Evolutionary conservation across 2,797 vertebrate species (phyloP), one percentile per base, ranked within the genome.

Genomic region (Melanotaenia boesemani): DNA sequence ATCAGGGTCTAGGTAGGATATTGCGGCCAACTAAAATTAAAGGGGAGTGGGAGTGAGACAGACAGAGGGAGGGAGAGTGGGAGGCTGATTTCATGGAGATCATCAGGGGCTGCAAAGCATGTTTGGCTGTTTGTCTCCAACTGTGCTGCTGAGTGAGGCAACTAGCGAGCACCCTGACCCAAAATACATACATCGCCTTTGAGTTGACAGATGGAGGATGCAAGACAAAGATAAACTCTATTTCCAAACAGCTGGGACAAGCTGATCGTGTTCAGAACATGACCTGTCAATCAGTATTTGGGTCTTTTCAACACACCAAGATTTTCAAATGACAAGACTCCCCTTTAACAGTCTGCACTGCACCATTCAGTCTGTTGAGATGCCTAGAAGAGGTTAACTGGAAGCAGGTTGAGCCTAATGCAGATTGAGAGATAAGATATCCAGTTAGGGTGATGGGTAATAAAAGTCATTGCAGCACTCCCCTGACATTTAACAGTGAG

Each of bases 361-460:
- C 62, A 28, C 55, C 44, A 48, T 56, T n/a, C 67, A 11, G 71
- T 39, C 37, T 44, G 56, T 6, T 24, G 61, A 15, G 62, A 41
- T 55, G 64, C 37, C 59, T 69, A 10, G 26, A 12, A 72, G 77
- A 79, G 81, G 89, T 88, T 86, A 85, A 89, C 59, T 39, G 34
- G 79, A 74, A 70, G 79, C 60, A 39, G 86, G 72, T 67, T 67
- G 83, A 86, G 79, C 37, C 70, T 82, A 89, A 92, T 74, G 82
- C 86, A 86, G 89, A 91, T 89, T 86, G 82, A 13, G 41, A 91
- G 91, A 93, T 94, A 90, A 92, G 91, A 93, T 88, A 85, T 90
- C 82, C 86, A 84, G 88, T 89, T 83, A 83, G 81, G 63, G 67
- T 48, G 74, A 80, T 83, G 80, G 86, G 82, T 88, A 87, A 88